Evolutionary conservation across 2,113 vertebrate genomes (phyloP).

Genomic region (Neogale vison): DNA sequence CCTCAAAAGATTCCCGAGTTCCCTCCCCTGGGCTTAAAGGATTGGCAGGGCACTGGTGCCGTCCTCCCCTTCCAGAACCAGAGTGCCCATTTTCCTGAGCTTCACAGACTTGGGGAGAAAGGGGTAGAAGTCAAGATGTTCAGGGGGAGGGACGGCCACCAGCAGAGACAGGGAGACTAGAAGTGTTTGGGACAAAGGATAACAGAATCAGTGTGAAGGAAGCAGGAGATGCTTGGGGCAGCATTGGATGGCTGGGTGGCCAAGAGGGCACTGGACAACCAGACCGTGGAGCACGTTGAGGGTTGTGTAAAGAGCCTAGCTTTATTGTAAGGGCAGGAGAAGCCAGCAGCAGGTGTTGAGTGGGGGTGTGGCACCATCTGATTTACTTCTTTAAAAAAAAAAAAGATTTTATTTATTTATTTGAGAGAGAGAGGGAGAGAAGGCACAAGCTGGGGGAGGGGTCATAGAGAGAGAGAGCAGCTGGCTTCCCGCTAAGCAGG

Average conservation of each 20-base stretch:
- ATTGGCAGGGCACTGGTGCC: neutral
- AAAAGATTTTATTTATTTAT: neutral
- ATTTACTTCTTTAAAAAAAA: neutral
- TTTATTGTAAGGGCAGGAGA: neutral
- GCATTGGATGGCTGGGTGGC: neutral
- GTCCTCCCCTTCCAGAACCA: neutral
- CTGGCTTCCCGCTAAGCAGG: neutral
- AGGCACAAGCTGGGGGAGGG: neutral
- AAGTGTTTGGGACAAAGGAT: neutral
- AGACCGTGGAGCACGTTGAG: neutral
- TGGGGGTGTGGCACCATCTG: neutral
- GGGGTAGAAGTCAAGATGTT: neutral
- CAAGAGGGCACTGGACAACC: neutral
- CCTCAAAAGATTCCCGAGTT: neutral
- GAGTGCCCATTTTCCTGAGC: neutral
- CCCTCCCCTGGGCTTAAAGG: neutral
- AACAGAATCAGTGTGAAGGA: neutral
- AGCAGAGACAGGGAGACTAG: neutral
- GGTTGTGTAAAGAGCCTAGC: neutral
- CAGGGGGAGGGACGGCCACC: neutral
- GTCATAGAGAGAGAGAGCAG: neutral
- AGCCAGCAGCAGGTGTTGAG: neutral
- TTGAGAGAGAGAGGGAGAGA: no score
- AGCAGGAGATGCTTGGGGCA: neutral
- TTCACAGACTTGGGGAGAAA: neutral